Evolutionary conservation across 1,140 invertebrate genomes (phyloP), one percentile per base, ranked within the genome.

Genomic region (Lordiphosa stackelbergi): DNA sequence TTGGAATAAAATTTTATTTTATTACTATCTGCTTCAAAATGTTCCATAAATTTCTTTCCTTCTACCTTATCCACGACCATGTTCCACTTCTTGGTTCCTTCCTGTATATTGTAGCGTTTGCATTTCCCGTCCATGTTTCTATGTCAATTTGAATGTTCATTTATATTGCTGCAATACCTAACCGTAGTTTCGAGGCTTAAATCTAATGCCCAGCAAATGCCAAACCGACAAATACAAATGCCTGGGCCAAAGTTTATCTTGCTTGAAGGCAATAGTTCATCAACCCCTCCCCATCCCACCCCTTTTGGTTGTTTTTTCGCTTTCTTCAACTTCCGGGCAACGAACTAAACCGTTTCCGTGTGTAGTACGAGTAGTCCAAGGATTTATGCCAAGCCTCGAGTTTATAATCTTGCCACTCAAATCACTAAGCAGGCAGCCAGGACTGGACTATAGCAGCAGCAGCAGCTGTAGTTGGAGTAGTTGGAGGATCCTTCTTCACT

Each of bases 381-480:
- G 72, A 83, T 83, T 75, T 38, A 56, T 24, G 22, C 54, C 16
- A 34, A 34, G 36, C 48, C 68, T 59, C 45, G 61, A 69, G 70
- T 52, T 81, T 78, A 71, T 83, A 81, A 81, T 81, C 75, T 72
- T 52, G 72, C 71, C 75, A 81, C 75, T 81, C 71, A 66, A 75
- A 81, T 81, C 75, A 71, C 77, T 63, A 75, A 69, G 71, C 70
- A 74, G 74, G 58, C 43, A 34, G 53, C 22, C 40, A 13, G n/a
- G 12, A 22, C 64, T 57, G 22, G n/a, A 10, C 46, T 34, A 8
- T 24, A 24, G 22, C 22, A 24, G 22, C 22, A 22, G 4, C 11
- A 49, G 52, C 11, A 55, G 56, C 53, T 36, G 53, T 9, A 52
- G 52, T 11, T 24, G 59, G 8, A 34, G 48, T 31, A 57, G 54